A percentile compares a stretch with the other conserved stretches of the same genome.
phyloP scores from a whole-genome alignment of 2,797 vertebrate genomes.

The Decapterus maruadsi region DNA sequence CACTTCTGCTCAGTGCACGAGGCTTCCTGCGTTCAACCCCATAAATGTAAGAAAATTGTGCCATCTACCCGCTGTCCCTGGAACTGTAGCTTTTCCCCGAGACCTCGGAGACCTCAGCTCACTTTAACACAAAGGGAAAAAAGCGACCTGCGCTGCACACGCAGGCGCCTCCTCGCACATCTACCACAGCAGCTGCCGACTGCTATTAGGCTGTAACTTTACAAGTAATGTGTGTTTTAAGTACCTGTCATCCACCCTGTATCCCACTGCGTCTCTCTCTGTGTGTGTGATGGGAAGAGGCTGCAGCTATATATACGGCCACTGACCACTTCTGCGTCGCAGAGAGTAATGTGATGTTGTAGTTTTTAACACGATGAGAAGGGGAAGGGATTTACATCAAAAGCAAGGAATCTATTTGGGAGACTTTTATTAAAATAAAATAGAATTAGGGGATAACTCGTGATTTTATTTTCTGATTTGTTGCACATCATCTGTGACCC shows the following conservation, averaged over 20 bases:
- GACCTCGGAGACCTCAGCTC: conserved; percentile 88
- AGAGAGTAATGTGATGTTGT: conserved; percentile 23
- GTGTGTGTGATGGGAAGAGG: conserved; percentile 17
- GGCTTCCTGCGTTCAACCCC: conserved; percentile 86
- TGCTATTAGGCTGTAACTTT: conserved; percentile 73
- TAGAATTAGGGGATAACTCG: conserved; percentile 1
- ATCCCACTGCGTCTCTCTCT: conserved; percentile 61
- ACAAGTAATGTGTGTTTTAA: conserved; percentile 73
- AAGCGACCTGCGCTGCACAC: conserved; percentile 56
- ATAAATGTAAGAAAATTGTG: conserved; percentile 99
- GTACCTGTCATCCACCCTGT: conserved; percentile 64
- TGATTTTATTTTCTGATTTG: background rate
- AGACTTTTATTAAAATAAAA: conserved; percentile 32
- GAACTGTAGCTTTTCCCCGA: conserved; percentile 92
- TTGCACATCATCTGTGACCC: conserved; percentile 8
- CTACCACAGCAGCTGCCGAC: conserved; percentile 68
- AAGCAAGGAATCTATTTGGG: background rate
- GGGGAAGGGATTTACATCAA: background rate
- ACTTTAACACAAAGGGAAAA: conserved; percentile 85
- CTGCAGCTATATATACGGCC: conserved; percentile 3
- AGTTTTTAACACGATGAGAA: conserved; percentile 23
- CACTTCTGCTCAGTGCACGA: conserved; percentile 88
- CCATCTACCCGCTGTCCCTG: conserved; percentile 98
- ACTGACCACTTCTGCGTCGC: conserved; percentile 22
- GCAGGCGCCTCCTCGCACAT: conserved; percentile 58